These are phyloP conservation scores for Tenthredo amoena DNA, from an alignment of 2,888 invertebrate genomes.

Conservation along the genomic window DNA sequence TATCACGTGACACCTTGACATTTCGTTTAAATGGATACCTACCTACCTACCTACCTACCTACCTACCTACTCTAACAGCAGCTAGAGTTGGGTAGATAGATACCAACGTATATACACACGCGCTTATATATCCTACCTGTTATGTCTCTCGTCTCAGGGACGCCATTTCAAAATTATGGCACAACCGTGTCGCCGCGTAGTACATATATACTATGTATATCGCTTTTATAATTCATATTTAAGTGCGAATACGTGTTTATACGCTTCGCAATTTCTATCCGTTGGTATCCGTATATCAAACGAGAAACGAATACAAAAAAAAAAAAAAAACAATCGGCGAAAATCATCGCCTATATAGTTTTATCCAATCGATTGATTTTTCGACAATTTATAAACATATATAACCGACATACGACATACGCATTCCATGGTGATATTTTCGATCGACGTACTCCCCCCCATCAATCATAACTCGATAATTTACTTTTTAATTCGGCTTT, in stretches of 20 bases:
- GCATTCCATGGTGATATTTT: not conserved
- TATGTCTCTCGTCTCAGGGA: not conserved
- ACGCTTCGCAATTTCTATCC: not conserved
- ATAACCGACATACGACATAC: no score
- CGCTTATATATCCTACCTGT: not conserved
- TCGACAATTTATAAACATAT: not conserved
- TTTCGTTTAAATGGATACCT: conserved; percentile 76
- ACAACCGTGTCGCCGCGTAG: not conserved
- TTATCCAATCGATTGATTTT: not conserved
- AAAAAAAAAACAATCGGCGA: no score
- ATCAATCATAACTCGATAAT: conserved; percentile 30
- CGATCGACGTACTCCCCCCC: not conserved
- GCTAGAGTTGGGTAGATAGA: not conserved
- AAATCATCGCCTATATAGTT: no score
- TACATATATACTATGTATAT: no score
- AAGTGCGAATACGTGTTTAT: conserved; percentile 5
- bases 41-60: no score
- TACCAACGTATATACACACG: not conserved
- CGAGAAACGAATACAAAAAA: not conserved
- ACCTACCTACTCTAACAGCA: conserved; percentile 51
- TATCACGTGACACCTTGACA: conserved; percentile 77
- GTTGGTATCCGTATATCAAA: not conserved
- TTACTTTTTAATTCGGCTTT: conserved; percentile 41
- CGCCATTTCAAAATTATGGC: not conserved
- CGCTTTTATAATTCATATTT: not conserved